Base-by-base conservation (phyloP, 1,140 invertebrate genomes). In the Drosophila oshimai region DNA sequence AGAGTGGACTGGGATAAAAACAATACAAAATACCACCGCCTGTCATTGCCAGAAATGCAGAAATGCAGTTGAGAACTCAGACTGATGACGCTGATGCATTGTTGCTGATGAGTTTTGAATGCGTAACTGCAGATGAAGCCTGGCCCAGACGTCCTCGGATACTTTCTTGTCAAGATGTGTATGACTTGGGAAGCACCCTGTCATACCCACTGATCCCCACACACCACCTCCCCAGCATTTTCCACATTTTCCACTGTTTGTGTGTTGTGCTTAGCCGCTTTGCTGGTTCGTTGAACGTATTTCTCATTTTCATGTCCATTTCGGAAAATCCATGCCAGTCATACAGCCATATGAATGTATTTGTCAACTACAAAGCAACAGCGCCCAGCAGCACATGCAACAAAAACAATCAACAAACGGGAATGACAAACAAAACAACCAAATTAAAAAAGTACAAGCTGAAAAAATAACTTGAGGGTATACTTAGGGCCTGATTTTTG, bases 281-380 rank as follows among this genome's bases (percentile, higher is more conserved):
- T 72, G 67, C 47, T 80, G 76, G 80, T 87, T 84, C 80, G 81
- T 84, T 84, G 81, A 71, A 80, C 81, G 75, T 77, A 84, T 87
- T 84, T 84, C 80, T 87, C 80, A 80, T 84, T 84, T 87, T 86
- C 80, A 65, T 84, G 81, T 84, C 81, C 80, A 87, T 84, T 84
- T 87, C 46, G 51, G 75, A 61, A 80, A 80, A 86, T 75, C 80
- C 75, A 55, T 71, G 70, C 65, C 53, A 84, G 55, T 75, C 65
- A 54, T 65, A 69, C 62, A 37, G 67, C 50, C 60, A 83, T 74
- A 70, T 73, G 61, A 80, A 68, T 75, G 75, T 86, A 84, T 84
- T 84, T 87, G 80, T 73, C 80, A 78, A 79, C 69, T 77, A 74
- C 75, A 74, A 74, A 61, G 69, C 68, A 78, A 68, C 53, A 60